Evolutionary conservation across 2,888 invertebrate species (phyloP), one percentile per base, ranked within the genome.

Genomic region (Xestia rhomboidea): DNA sequence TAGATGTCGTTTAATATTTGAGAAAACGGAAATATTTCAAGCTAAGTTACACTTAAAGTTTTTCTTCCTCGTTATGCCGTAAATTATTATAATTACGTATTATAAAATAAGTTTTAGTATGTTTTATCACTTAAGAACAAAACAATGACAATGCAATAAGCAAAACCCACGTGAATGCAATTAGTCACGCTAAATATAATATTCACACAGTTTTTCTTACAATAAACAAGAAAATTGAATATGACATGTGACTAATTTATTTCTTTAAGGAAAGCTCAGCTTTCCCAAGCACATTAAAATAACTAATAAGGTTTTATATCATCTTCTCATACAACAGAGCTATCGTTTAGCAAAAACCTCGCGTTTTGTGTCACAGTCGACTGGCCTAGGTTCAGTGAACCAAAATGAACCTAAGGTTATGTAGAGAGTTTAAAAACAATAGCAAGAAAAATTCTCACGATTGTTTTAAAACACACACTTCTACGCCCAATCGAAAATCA

Each of bases 351-450:
- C 68, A 83, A 83, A 87, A 86, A 82, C 76, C 34, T 8, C 68
- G 63, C 41, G 75, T 62, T 67, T 73, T 51, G 34, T 79, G 83
- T 87, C 85, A 89, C 83, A 88, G 76, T 76, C 81, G 76, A 80
- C 71, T 76, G 75, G 30, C 0, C 73, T 70, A 77, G 82, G 94
- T 91, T 94, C 95, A 92, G 76, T 90, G 94, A 93, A 92, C 95
- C 90, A 86, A 82, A 91, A 89, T 90, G 88, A 91, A 91, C 92
- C 89, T 92, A 94, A 94, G 94, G 94, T 92, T 91, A 90, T 82
- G 74, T 90, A 91, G 89, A 92, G 92, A 92, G 90, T 90, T 89
- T 82, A 90, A 92, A 94, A 91, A 95, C 95, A 95, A 95, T 95
- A 88, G 90, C 91, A 84, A 81, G 86, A 87, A 90, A 88, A 83